Percentiles rank a stretch among this genome's conserved stretches.
Evolutionary conservation across 2,888 invertebrate species (phyloP).

Genomic region (Noctua pronuba): DNA sequence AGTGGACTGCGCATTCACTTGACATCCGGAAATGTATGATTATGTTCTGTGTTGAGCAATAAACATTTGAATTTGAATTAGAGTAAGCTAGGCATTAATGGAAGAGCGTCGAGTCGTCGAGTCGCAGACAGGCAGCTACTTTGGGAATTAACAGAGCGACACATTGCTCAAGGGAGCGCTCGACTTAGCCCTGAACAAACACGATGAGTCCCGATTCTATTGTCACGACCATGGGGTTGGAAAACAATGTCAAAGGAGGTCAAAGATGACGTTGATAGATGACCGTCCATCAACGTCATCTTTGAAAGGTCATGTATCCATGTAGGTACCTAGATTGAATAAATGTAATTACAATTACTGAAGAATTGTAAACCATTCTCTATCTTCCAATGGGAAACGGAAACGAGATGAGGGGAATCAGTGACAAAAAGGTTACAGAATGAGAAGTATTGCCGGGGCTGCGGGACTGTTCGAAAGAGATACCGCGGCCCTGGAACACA

Average conservation of each 20-base stretch:
- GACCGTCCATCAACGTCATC: too few species aligned
- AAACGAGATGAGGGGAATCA: background rate
- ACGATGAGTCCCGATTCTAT: constrained; percentile 7
- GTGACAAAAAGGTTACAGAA: background rate
- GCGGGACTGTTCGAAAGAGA: too few species aligned
- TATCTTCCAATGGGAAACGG: background rate
- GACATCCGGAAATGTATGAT: too few species aligned
- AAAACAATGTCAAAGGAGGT: constrained; percentile 37
- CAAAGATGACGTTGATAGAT: constrained; percentile 19
- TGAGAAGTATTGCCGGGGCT: too few species aligned
- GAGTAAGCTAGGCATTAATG: constrained; percentile 15
- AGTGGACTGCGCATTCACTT: too few species aligned
- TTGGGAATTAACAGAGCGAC: constrained; percentile 41
- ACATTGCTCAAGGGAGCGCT: constrained; percentile 42
- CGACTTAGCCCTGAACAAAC: constrained; percentile 16
- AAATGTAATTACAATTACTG: background rate
- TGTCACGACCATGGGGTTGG: constrained; percentile 1
- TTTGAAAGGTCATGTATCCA: constrained; percentile 1
- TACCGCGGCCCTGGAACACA: too few species aligned
- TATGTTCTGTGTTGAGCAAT: too few species aligned
- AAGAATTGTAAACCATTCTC: background rate
- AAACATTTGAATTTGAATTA: constrained; percentile 2
- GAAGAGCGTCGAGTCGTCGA: constrained; percentile 16
- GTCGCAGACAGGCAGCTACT: constrained; percentile 24
- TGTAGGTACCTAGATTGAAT: background rate